phyloP scores from a whole-genome alignment of 2,888 invertebrate species.

The Eupelmus urozonus region DNA sequence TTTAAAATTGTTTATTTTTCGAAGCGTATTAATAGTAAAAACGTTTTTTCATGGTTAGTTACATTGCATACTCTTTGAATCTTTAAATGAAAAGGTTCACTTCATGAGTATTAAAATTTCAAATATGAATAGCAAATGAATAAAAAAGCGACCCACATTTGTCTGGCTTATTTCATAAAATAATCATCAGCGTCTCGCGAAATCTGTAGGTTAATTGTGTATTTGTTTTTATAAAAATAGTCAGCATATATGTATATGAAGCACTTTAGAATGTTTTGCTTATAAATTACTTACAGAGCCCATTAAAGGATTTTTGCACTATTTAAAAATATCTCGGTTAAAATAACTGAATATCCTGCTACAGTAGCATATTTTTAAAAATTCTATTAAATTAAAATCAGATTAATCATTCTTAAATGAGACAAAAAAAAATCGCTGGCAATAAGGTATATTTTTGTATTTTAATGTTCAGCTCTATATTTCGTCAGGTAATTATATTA shows the following conservation, averaged over 20 bases:
- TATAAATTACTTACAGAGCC: background rate
- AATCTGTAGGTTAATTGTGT: background rate
- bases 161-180: background rate
- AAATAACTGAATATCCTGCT: background rate
- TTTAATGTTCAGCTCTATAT: conserved; percentile 18
- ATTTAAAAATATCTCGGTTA: background rate
- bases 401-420: background rate
- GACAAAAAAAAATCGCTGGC: background rate
- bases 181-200: background rate
- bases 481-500: conserved; percentile 16
- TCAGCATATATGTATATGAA: background rate
- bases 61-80: no score
- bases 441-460: background rate
- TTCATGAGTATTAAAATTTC: no score
- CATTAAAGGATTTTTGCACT: background rate
- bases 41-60: no score
- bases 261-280: background rate
- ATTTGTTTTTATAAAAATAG: background rate
- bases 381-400: background rate
- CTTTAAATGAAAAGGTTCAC: no score
- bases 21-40: no score
- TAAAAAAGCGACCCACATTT: background rate
- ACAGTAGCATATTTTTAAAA: background rate
- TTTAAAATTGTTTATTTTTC: no score
- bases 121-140: background rate